Evolutionary conservation across 2,888 invertebrate genomes (phyloP).

Genomic region (Nephrotoma guestfalica): DNA sequence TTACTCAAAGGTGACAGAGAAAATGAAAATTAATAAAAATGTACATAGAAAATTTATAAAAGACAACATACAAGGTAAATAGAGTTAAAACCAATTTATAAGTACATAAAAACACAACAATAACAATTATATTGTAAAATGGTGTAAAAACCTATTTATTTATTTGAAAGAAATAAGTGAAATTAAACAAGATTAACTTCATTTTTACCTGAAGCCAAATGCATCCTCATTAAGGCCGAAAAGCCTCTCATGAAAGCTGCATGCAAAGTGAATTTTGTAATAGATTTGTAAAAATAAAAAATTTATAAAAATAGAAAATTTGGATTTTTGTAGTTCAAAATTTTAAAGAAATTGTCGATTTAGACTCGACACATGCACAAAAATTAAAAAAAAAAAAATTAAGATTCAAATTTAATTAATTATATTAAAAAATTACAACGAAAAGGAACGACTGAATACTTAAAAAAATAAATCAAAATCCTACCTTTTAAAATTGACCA

Average conservation of each 20-base stretch:
- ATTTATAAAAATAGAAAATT: conserved; percentile 14
- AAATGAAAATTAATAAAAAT: background rate
- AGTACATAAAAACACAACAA: background rate
- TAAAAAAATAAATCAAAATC: background rate
- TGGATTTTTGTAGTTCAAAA: conserved; percentile 4
- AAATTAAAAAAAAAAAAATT: background rate
- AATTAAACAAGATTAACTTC: background rate
- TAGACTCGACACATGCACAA: background rate
- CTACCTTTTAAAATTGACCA: conserved; percentile 12
- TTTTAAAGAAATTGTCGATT: conserved; percentile 8
- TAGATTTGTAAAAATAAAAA: conserved; percentile 7
- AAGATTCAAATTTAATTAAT: background rate
- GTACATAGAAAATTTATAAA: background rate
- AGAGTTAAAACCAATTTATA: background rate
- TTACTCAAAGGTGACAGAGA: background rate
- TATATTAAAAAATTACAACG: background rate
- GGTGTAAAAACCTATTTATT: background rate
- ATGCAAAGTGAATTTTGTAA: conserved; percentile 35
- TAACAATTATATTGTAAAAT: background rate
- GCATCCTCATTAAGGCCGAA: conserved; percentile 68
- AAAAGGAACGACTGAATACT: background rate
- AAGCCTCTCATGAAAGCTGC: conserved; percentile 68
- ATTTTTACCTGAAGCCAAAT: conserved; percentile 50
- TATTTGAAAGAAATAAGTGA: background rate
- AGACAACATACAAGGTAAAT: background rate